Evolutionary conservation across 2,888 invertebrate genomes (phyloP).

Genomic region (Pachliopta kotzebuea): DNA sequence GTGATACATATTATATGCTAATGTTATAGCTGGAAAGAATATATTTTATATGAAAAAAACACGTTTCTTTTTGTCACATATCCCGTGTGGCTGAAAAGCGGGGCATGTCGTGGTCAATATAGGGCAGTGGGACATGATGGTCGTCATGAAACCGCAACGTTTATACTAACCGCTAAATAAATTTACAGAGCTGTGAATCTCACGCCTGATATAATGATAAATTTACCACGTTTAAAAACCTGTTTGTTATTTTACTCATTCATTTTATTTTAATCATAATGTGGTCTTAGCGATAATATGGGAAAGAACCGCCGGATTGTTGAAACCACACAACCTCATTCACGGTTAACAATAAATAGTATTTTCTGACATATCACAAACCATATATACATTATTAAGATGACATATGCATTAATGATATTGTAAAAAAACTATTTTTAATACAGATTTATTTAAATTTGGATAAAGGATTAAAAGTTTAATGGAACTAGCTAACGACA

Average conservation of each 20-base stretch:
- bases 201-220: background rate
- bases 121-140: constrained; percentile 4
- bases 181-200: background rate
- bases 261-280: background rate
- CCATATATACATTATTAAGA: too few species aligned
- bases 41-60: too few species aligned
- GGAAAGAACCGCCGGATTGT: background rate
- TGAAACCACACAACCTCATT: too few species aligned
- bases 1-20: too few species aligned
- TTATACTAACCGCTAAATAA: background rate
- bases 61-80: background rate
- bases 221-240: background rate
- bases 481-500: too few species aligned
- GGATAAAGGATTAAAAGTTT: too few species aligned
- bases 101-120: constrained; percentile 3
- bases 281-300: background rate
- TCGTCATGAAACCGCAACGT: constrained; percentile 6
- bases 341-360: too few species aligned
- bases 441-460: too few species aligned
- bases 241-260: background rate
- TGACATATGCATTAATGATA: too few species aligned
- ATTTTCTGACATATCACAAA: too few species aligned
- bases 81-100: background rate
- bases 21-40: too few species aligned
- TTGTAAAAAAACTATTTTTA: too few species aligned